A percentile compares a stretch with the other conserved stretches of the same genome.
Evolutionary conservation across 2,113 vertebrate species (phyloP).

Genomic region (Scartelaos histophorus): DNA sequence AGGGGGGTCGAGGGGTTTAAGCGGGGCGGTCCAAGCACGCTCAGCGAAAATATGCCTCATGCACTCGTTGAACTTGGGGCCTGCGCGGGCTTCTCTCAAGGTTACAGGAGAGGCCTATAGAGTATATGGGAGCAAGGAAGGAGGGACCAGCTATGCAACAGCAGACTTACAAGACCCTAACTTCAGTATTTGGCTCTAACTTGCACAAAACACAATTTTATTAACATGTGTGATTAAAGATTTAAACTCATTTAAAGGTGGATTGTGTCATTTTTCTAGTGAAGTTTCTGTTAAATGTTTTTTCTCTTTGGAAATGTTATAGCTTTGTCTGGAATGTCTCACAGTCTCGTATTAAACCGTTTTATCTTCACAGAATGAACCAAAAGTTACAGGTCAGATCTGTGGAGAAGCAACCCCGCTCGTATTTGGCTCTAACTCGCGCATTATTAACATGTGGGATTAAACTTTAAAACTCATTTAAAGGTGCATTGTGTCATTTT

Average conservation of each 20-base stretch:
- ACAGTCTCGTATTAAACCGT: too few species aligned
- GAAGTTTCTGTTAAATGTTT: too few species aligned
- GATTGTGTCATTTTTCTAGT: too few species aligned
- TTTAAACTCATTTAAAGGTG: background rate
- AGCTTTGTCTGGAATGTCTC: too few species aligned
- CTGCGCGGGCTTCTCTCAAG: constrained; percentile 78
- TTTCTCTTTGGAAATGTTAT: too few species aligned
- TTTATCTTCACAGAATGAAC: too few species aligned
- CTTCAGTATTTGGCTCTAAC: background rate
- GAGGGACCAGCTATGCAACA: constrained; percentile 55
- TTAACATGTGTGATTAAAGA: constrained; percentile 1
- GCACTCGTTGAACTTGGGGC: constrained; percentile 82
- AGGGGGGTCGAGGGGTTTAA: constrained; percentile 62
- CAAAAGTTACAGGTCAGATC: too few species aligned
- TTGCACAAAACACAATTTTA: background rate
- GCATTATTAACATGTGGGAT: too few species aligned
- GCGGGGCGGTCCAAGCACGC: constrained; percentile 76
- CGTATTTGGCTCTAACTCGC: too few species aligned
- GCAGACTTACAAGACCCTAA: constrained; percentile 42
- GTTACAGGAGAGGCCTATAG: constrained; percentile 73
- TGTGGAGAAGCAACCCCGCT: too few species aligned
- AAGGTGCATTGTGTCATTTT: too few species aligned
- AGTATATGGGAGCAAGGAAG: constrained; percentile 39
- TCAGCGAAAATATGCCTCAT: constrained; percentile 83
- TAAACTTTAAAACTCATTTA: too few species aligned